A percentile compares a stretch with the other conserved stretches of the same genome.
phyloP scores from a whole-genome alignment of 1,140 invertebrate species.

The Drosophila tsacasi region DNA sequence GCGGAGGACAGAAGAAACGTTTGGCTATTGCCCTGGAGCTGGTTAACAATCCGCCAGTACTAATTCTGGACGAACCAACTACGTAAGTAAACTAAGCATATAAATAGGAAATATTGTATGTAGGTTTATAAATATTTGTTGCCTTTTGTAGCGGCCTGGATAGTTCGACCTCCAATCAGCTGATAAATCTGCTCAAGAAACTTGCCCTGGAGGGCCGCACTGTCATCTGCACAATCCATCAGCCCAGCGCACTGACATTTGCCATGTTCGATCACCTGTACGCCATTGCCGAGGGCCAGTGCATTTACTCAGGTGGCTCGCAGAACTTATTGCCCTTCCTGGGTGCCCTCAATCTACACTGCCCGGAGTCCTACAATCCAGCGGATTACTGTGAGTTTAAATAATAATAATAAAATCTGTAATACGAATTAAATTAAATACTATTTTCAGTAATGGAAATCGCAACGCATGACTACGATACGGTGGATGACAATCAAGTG shows the following conservation, averaged over 20 bases:
- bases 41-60: conserved; percentile 94
- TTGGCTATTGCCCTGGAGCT: conserved; percentile 94
- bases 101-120: fast-evolving
- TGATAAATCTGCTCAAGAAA: conserved; percentile 92
- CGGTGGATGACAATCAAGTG: conserved; percentile 82
- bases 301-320: conserved; percentile 93
- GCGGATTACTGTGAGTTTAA: conserved; percentile 93
- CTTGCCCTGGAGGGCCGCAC: conserved; percentile 95
- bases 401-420: not conserved
- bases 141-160: conserved; percentile 91
- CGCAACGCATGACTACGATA: conserved; percentile 92
- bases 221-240: conserved; percentile 97
- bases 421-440: not conserved
- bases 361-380: conserved; percentile 95
- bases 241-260: conserved; percentile 94
- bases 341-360: conserved; percentile 89
- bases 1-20: conserved; percentile 95
- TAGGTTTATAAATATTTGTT: not conserved
- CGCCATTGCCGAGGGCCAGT: conserved; percentile 92
- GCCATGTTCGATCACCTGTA: conserved; percentile 96
- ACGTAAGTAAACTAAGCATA: conserved; percentile 88
- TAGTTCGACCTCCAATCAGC: conserved; percentile 95
- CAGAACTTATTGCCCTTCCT: conserved; percentile 92
- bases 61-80: conserved; percentile 97
- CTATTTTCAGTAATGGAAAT: conserved; percentile 91